Evolutionary conservation across 1,140 invertebrate genomes (phyloP).

Genomic region (Drosophila tropicalis): DNA sequence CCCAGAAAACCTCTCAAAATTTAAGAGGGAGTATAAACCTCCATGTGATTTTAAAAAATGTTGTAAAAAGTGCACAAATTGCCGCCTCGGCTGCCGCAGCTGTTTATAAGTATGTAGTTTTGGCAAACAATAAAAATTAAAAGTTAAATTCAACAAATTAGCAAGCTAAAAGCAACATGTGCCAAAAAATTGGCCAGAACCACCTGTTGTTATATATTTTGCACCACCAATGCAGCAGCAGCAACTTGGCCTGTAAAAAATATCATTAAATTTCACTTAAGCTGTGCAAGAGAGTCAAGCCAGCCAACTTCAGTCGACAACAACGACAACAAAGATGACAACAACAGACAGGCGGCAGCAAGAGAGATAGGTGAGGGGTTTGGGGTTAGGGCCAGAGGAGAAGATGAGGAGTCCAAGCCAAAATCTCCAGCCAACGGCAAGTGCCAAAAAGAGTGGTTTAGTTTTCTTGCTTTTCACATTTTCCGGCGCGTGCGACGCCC

Average conservation of each 20-base stretch:
- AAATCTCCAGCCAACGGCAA: conserved; percentile 44
- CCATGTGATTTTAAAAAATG: no score
- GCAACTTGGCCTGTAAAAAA: conserved; percentile 48
- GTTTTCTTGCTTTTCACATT: conserved; percentile 61
- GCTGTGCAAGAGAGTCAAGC: conserved; percentile 42
- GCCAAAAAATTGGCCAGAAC: conserved; percentile 29
- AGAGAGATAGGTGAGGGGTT: not conserved
- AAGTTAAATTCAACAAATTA: conserved; percentile 66
- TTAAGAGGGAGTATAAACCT: no score
- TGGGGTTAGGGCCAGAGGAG: not conserved
- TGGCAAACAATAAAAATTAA: conserved; percentile 53
- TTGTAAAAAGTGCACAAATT: no score
- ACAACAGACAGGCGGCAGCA: conserved; percentile 21
- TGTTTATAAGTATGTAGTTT: not conserved
- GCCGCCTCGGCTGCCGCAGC: no score
- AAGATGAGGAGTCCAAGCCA: conserved; percentile 24
- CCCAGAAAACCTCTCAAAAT: no score
- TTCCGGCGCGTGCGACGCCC: conserved; percentile 44
- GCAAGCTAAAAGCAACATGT: conserved; percentile 32
- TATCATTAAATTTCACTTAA: conserved; percentile 79
- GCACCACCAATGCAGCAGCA: not conserved
- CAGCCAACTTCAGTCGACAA: conserved; percentile 40
- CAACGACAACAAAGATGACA: conserved; percentile 19
- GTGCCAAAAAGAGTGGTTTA: conserved; percentile 68
- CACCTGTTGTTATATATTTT: conserved; percentile 60